Evolutionary conservation across 1,140 invertebrate genomes (phyloP).

Genomic region (Aphaenogaster floridana): DNA sequence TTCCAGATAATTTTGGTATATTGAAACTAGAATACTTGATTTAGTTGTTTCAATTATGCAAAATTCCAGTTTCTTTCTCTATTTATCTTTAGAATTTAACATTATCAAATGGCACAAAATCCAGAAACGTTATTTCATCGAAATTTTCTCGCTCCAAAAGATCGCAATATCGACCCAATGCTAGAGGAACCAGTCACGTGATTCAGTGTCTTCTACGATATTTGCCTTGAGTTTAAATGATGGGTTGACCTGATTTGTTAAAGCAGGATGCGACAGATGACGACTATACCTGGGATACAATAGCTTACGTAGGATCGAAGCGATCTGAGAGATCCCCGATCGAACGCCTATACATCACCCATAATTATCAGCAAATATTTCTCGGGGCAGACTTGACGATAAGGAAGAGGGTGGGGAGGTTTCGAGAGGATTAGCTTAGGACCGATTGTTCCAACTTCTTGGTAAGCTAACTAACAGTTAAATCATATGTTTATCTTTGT

Average conservation of each 20-base stretch:
- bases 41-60: background rate
- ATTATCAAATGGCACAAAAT: background rate
- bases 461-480: no score
- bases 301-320: background rate
- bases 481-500: no score
- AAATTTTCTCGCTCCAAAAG: background rate
- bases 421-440: background rate
- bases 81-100: background rate
- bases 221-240: background rate
- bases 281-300: background rate
- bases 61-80: background rate
- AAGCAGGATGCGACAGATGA: background rate
- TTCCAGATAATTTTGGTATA: background rate
- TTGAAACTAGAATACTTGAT: background rate
- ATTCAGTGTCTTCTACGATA: background rate
- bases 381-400: background rate
- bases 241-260: background rate
- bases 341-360: constrained; percentile 40
- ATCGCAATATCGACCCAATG: background rate
- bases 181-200: background rate
- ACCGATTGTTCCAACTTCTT: no score
- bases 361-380: constrained; percentile 51
- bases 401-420: background rate
- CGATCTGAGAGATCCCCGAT: constrained; percentile 13
- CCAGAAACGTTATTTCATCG: background rate